phyloP scores from a whole-genome alignment of 2,797 vertebrate species.

The Malurus splendens region DNA sequence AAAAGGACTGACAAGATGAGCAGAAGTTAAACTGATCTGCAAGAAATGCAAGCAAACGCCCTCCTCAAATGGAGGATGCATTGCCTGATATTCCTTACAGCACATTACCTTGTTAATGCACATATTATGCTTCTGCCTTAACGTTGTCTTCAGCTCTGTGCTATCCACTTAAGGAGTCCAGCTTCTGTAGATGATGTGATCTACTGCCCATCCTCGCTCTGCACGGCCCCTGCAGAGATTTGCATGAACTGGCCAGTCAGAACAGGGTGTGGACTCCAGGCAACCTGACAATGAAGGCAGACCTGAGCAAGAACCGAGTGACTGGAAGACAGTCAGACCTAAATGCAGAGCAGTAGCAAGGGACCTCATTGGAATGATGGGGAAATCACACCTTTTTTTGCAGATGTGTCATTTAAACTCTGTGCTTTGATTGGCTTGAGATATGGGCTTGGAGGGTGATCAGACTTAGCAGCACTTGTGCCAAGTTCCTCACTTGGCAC shows the following conservation, averaged over 20 bases:
- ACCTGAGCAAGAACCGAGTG: neutral
- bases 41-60: neutral
- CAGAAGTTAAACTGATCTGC: neutral
- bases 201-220: fast-evolving
- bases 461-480: neutral
- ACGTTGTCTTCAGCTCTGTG: neutral
- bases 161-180: neutral
- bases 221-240: neutral
- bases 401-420: neutral
- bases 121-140: neutral
- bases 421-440: neutral
- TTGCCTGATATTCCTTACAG: neutral
- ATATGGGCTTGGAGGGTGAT: neutral
- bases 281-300: neutral
- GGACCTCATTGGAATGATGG: neutral
- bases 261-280: neutral
- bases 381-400: neutral
- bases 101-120: neutral
- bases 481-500: neutral
- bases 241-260: neutral
- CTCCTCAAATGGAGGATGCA: neutral
- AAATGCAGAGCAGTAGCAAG: neutral
- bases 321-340: neutral
- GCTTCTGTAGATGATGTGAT: neutral
- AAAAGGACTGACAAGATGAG: neutral